Percentiles rank a stretch among this genome's conserved stretches.
phyloP scores from a whole-genome alignment of 2,888 invertebrate species.

The Nomada fabriciana region DNA sequence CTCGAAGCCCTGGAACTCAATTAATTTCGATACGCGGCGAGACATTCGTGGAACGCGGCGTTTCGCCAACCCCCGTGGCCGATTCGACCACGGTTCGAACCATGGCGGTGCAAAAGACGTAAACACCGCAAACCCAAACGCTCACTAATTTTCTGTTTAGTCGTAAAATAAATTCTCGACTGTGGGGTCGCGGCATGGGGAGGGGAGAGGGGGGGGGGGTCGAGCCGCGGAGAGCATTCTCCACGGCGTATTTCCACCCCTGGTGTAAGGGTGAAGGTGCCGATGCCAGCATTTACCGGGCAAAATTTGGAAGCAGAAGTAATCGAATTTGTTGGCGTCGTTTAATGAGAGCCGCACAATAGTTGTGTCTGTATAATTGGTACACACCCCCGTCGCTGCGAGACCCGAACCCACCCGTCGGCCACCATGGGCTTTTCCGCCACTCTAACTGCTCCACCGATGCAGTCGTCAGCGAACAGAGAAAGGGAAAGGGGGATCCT shows the following conservation, averaged over 20 bases:
- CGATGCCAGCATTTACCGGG: conserved; percentile 76
- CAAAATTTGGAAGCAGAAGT: conserved; percentile 83
- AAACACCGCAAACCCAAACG: conserved; percentile 81
- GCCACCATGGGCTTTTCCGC: conserved; percentile 42
- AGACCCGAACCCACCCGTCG: conserved; percentile 57
- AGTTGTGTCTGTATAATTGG: conserved; percentile 84
- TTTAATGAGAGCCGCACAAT: conserved; percentile 83
- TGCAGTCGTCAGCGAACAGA: conserved; percentile 60
- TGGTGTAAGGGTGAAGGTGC: conserved; percentile 70
- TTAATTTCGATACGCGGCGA: conserved; percentile 70
- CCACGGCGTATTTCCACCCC: conserved; percentile 69
- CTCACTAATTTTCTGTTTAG: conserved; percentile 84
- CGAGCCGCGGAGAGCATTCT: conserved; percentile 77
- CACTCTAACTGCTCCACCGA: conserved; percentile 49
- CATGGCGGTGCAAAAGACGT: conserved; percentile 67
- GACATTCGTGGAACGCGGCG: conserved; percentile 46
- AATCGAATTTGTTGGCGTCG: conserved; percentile 84
- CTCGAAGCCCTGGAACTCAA: conserved; percentile 56
- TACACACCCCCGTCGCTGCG: conserved; percentile 73
- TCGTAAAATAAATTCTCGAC: conserved; percentile 82
- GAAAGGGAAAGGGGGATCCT: conserved; percentile 60
- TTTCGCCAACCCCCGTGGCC: conserved; percentile 27
- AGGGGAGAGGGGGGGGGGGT: conserved; percentile 42
- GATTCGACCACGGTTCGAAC: conserved; percentile 49
- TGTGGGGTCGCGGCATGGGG: conserved; percentile 16